phyloP scores from a whole-genome alignment of 2,113 vertebrate species.

The Ophthalmolycus amberensis region DNA sequence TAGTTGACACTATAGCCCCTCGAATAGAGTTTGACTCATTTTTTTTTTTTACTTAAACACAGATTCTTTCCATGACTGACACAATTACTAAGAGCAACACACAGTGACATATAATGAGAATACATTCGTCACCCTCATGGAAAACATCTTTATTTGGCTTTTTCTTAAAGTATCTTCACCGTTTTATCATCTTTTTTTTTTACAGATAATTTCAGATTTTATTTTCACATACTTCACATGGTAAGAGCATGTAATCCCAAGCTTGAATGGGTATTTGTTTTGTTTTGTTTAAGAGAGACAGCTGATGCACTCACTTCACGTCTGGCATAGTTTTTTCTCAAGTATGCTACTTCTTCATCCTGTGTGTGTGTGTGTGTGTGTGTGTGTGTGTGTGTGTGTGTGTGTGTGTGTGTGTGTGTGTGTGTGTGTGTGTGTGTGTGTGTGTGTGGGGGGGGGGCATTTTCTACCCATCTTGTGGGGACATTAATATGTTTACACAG shows the following conservation, averaged over 20 bases:
- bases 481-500: too few species aligned
- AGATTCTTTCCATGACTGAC: conserved; percentile 32
- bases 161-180: not conserved
- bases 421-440: conserved; percentile 26
- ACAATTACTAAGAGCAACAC: conserved; percentile 2
- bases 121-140: not conserved
- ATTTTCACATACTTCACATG: too few species aligned
- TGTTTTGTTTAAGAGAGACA: not conserved
- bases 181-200: not conserved
- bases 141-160: not conserved
- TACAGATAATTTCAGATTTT: too few species aligned
- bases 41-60: not conserved
- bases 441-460: conserved; percentile 1
- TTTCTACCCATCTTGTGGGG: too few species aligned
- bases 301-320: not conserved
- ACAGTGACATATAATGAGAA: conserved; percentile 2
- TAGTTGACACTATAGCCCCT: conserved; percentile 2
- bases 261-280: not conserved
- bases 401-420: conserved; percentile 26
- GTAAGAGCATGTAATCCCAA: not conserved
- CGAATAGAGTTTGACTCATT: conserved; percentile 2
- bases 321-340: conserved; percentile 15
- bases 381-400: conserved; percentile 29
- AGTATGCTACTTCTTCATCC: conserved; percentile 7
- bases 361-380: conserved; percentile 26